A percentile compares a stretch with the other conserved stretches of the same genome.
Evolutionary conservation across 2,797 vertebrate genomes (phyloP).

Genomic region (Crocodylus rhombifer): DNA sequence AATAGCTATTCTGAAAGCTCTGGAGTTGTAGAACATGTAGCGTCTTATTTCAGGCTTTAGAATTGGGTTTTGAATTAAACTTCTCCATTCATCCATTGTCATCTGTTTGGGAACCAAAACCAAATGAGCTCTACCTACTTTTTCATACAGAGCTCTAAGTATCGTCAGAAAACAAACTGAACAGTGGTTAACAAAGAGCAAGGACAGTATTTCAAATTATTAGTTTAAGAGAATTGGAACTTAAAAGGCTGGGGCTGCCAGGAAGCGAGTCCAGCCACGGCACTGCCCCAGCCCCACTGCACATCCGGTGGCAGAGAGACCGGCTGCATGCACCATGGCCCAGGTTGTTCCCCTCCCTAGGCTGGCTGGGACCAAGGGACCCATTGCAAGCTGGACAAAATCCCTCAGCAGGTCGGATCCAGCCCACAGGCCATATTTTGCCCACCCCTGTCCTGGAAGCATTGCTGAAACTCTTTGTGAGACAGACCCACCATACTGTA

Average conservation of each 20-base stretch:
- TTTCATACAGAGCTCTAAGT: fast-evolving
- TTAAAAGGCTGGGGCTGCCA: not conserved
- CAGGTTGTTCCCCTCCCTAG: too few relatives aligned
- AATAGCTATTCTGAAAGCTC: constrained; percentile 75
- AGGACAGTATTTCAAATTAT: not conserved
- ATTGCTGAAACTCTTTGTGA: not conserved
- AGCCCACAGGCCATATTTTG: not conserved
- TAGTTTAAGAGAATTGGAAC: not conserved
- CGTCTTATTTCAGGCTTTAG: constrained; percentile 80
- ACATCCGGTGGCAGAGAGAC: too few relatives aligned
- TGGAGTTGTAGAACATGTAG: constrained; percentile 83
- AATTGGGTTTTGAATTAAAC: constrained; percentile 73
- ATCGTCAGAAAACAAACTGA: not conserved
- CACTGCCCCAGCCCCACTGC: not conserved
- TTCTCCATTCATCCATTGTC: constrained; percentile 60
- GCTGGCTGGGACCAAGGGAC: too few relatives aligned
- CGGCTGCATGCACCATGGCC: too few relatives aligned
- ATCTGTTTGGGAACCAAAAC: constrained; percentile 62
- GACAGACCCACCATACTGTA: not conserved
- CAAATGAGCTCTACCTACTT: not conserved
- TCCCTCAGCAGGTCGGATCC: not conserved
- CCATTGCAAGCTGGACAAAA: too few relatives aligned
- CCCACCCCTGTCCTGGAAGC: not conserved
- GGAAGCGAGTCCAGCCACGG: not conserved
- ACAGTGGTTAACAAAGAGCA: fast-evolving